Evolutionary conservation across 2,888 invertebrate species (phyloP).

Genomic region (Brachyopa scutellaris): DNA sequence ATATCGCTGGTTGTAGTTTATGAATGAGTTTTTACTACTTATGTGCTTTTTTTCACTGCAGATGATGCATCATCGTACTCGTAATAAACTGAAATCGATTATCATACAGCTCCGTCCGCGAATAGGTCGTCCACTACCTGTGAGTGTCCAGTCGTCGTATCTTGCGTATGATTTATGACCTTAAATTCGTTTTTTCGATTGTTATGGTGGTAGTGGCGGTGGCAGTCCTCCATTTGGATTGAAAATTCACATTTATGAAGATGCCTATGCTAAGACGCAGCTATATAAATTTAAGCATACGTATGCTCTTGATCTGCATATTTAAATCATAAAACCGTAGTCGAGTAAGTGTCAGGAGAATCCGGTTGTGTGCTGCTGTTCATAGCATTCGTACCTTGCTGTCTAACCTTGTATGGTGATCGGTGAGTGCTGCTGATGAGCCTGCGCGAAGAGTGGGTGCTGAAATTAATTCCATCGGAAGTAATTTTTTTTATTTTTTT

Average conservation of each 20-base stretch:
- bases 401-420: slow-evolving; percentile 39
- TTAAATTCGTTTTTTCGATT: slow-evolving; percentile 65
- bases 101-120: slow-evolving; percentile 75
- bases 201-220: slow-evolving; percentile 31
- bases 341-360: slow-evolving; percentile 60
- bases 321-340: slow-evolving; percentile 66
- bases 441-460: slow-evolving; percentile 75
- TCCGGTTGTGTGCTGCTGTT: slow-evolving; percentile 60
- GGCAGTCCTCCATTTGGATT: slow-evolving; percentile 38
- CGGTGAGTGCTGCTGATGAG: slow-evolving; percentile 50
- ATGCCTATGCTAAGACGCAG: slow-evolving; percentile 14
- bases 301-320: slow-evolving; percentile 68
- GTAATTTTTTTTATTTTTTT: slow-evolving; percentile 74
- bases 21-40: slow-evolving; percentile 82
- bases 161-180: slow-evolving; percentile 69
- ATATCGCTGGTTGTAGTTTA: no score
- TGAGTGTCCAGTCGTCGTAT: slow-evolving; percentile 28
- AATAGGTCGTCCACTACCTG: slow-evolving; percentile 2
- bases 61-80: slow-evolving; percentile 33
- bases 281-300: slow-evolving; percentile 39
- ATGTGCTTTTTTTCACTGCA: slow-evolving; percentile 41
- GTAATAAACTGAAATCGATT: slow-evolving; percentile 82
- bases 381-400: slow-evolving; percentile 18
- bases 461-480: slow-evolving; percentile 76
- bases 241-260: slow-evolving; percentile 46